These are phyloP conservation scores for Drosophila bipectinata DNA, from an alignment of 1,140 invertebrate genomes.

Conservation along the genomic window DNA sequence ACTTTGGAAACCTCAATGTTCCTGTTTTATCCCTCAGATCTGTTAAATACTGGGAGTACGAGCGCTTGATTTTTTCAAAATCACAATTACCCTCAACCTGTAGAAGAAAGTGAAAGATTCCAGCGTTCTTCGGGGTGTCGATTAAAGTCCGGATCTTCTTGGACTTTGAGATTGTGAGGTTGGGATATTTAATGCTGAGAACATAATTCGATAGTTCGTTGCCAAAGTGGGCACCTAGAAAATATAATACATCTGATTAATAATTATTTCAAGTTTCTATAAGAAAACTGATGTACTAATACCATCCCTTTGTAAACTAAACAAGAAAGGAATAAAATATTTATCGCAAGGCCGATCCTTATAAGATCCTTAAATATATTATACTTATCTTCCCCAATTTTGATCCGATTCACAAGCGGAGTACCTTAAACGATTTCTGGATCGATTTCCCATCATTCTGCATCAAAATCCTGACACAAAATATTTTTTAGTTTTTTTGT, in stretches of 20 bases:
- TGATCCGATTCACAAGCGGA: too few species aligned
- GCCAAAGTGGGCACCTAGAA: conserved; percentile 70
- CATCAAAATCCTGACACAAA: too few species aligned
- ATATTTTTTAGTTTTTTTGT: too few species aligned
- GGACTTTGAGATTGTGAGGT: conserved; percentile 87
- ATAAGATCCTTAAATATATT: too few species aligned
- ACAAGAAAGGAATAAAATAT: too few species aligned
- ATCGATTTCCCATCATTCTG: too few species aligned
- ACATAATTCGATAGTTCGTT: conserved; percentile 77
- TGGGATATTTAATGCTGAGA: conserved; percentile 85
- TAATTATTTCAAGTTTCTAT: background rate
- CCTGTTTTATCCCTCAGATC: conserved; percentile 86
- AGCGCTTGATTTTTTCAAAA: conserved; percentile 83
- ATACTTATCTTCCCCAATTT: too few species aligned
- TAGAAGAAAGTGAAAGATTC: conserved; percentile 88
- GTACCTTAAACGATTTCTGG: too few species aligned
- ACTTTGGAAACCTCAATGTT: conserved; percentile 86
- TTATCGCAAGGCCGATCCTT: too few species aligned
- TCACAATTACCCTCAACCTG: conserved; percentile 86
- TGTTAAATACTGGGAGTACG: conserved; percentile 85
- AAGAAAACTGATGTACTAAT: too few species aligned
- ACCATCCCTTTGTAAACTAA: background rate
- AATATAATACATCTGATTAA: background rate
- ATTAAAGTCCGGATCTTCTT: conserved; percentile 87
- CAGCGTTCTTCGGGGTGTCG: conserved; percentile 89